Conservation (phyloP, 2,888 invertebrate genomes). For the Koerneria pararmatus region DNA sequence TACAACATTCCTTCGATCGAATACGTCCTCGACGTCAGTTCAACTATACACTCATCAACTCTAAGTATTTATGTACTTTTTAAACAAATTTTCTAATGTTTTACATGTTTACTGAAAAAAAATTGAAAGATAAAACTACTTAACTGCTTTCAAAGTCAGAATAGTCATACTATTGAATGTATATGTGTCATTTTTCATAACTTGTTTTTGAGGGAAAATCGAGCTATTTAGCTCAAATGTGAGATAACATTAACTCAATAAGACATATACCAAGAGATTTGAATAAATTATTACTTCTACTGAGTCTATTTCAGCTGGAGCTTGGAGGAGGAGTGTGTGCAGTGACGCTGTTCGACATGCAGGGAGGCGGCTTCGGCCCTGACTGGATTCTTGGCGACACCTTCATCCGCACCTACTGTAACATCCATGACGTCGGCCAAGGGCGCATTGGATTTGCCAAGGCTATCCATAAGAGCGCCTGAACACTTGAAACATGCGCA, state of each 20-base stretch:
- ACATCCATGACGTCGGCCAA: conserved; percentile 21
- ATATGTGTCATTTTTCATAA: not conserved
- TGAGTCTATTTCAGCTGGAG: conserved; percentile 26
- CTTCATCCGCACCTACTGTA: conserved; percentile 29
- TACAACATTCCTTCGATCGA: conserved; percentile 46
- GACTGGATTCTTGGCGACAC: conserved; percentile 29
- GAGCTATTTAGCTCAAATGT: too few species aligned
- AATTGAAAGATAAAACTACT: not conserved
- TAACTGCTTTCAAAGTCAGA: too few species aligned
- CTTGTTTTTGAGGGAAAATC: not conserved
- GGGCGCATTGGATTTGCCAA: conserved; percentile 24
- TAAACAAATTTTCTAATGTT: too few species aligned
- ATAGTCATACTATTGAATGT: too few species aligned
- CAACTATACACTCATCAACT: not conserved
- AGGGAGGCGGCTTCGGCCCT: conserved; percentile 23
- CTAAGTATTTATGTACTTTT: not conserved
- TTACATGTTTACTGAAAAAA: not conserved
- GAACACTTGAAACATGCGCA: too few species aligned
- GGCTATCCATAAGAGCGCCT: too few species aligned
- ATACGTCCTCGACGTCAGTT: conserved; percentile 43
- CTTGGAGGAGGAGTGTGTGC: conserved; percentile 36
- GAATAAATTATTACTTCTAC: not conserved
- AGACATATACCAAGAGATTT: too few species aligned
- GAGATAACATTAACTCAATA: too few species aligned
- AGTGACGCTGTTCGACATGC: conserved; percentile 21